phyloP scores from a whole-genome alignment of 2,113 vertebrate genomes.

The Peromyscus californicus region DNA sequence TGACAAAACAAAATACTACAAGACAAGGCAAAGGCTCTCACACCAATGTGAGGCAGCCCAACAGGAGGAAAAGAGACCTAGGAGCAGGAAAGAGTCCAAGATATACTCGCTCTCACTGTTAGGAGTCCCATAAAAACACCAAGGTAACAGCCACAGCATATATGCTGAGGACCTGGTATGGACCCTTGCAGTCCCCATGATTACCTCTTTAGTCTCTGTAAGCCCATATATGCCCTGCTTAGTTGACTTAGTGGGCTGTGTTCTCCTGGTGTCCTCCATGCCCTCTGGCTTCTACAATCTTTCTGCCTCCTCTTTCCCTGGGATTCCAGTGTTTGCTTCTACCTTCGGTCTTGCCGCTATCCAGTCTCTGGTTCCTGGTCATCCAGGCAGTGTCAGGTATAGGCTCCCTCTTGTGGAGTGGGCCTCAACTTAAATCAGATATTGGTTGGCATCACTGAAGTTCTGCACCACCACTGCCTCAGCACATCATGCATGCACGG shows the following conservation, averaged over 20 bases:
- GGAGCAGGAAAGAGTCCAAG: not conserved
- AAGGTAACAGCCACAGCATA: not conserved
- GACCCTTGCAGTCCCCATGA: not conserved
- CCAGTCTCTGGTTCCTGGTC: not conserved
- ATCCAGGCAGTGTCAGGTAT: not conserved
- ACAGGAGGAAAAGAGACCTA: not conserved
- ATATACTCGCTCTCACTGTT: not conserved
- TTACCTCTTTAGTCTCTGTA: not conserved
- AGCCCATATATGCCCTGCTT: not conserved
- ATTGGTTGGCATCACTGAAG: not conserved
- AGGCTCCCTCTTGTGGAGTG: not conserved
- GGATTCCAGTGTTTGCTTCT: not conserved
- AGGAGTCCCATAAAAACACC: not conserved
- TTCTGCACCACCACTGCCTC: not conserved
- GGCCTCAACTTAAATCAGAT: not conserved
- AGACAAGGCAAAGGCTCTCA: not conserved
- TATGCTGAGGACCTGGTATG: not conserved
- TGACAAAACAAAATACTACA: not conserved
- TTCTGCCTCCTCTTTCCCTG: not conserved
- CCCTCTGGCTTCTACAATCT: not conserved
- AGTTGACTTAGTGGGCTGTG: not conserved
- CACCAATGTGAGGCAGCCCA: not conserved
- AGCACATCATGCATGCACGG: not conserved
- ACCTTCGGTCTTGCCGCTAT: not conserved
- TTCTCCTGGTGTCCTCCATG: not conserved